These are phyloP conservation scores for Scomber japonicus DNA, from an alignment of 2,113 vertebrate species.

Conservation along the genomic window DNA sequence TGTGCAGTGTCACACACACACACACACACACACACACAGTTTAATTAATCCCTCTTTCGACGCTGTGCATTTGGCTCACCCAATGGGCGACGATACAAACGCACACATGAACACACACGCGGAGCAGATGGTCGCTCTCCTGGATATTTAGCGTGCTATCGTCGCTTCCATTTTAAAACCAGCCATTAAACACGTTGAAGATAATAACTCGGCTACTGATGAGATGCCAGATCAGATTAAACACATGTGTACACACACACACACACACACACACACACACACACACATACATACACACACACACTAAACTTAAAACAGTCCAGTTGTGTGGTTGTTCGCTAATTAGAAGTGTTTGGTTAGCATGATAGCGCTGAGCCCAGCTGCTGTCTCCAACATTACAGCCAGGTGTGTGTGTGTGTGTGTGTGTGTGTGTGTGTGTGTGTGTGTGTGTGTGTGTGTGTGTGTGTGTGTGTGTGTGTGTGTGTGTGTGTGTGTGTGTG, in stretches of 20 bases:
- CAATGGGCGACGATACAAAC: background rate
- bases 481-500: too few relatives aligned
- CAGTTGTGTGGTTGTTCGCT: conserved; percentile 10
- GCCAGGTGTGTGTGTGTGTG: conserved; percentile 3
- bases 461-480: too few relatives aligned
- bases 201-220: conserved; percentile 46
- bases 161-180: conserved; percentile 22
- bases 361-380: conserved; percentile 11
- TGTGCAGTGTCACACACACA: background rate
- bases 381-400: background rate
- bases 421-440: too few relatives aligned
- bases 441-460: too few relatives aligned
- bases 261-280: background rate
- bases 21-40: too few relatives aligned
- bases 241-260: conserved; percentile 3
- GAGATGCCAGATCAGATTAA: conserved; percentile 28
- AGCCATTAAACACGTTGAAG: conserved; percentile 38
- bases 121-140: conserved; percentile 48
- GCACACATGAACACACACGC: conserved; percentile 5
- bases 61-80: background rate
- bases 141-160: conserved; percentile 27
- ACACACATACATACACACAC: too few relatives aligned
- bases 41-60: conserved; percentile 38
- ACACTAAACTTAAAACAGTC: background rate
- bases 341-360: conserved; percentile 33